A percentile compares a stretch with the other conserved stretches of the same genome.
Conservation (phyloP, 2,888 invertebrate species). For the Agriopis marginaria region DNA sequence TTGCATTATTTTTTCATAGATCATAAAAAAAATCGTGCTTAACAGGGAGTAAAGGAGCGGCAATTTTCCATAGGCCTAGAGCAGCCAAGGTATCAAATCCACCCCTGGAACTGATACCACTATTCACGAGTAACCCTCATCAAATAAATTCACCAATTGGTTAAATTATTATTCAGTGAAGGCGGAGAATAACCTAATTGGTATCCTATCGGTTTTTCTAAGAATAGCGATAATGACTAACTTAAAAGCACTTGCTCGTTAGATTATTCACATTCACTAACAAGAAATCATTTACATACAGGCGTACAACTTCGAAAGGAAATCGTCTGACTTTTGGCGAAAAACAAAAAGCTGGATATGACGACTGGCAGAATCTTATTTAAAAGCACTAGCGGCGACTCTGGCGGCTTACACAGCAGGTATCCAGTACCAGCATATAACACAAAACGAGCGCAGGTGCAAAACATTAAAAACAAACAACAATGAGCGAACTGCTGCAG, state of each 20-base stretch:
- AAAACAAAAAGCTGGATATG: constrained; percentile 52
- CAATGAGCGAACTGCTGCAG: constrained; percentile 61
- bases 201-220: constrained; percentile 6
- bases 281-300: constrained; percentile 49
- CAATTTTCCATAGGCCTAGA: too few relatives aligned
- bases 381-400: constrained; percentile 52
- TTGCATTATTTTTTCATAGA: too few relatives aligned
- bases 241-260: background rate
- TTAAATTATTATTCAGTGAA: background rate
- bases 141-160: background rate
- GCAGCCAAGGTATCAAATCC: too few relatives aligned
- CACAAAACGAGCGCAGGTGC: constrained; percentile 79
- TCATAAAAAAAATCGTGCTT: too few relatives aligned
- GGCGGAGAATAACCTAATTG: background rate
- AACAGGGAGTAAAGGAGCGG: too few relatives aligned
- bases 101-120: too few relatives aligned
- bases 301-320: constrained; percentile 54
- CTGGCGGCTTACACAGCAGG: constrained; percentile 35
- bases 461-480: constrained; percentile 80
- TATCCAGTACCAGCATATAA: constrained; percentile 60
- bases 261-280: constrained; percentile 9
- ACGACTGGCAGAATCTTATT: constrained; percentile 66
- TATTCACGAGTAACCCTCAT: background rate
- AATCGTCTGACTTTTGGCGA: constrained; percentile 53
- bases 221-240: constrained; percentile 10